Evolutionary conservation across 2,113 vertebrate genomes (phyloP), one percentile per base, ranked within the genome.

Genomic region (Aepyceros melampus): DNA sequence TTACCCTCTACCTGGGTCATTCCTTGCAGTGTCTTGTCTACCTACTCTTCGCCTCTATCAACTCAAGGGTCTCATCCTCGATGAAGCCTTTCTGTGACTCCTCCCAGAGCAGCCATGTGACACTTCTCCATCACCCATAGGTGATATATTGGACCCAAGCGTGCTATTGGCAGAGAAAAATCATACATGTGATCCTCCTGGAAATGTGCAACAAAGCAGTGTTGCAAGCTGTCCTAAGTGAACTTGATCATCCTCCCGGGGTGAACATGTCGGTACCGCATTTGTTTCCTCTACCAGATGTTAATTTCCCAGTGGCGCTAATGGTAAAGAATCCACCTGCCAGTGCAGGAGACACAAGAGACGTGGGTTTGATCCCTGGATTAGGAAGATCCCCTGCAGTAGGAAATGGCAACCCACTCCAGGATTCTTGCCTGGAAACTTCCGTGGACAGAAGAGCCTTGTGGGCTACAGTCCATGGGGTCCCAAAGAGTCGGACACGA

Each of bases 171-270:
- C 43, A 45, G 7, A 33, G 55, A 56, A 88, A 85, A 82, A 29
- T 27, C 53, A 33, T 4, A 15, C 2, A 17, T 1, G 0, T 7
- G 11, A 14, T 31, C 15, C 17, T 67, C 12, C 16, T 36, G n/a
- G 85, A 33, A 8, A 25, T 51, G 7, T 23, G 31, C 16, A 5
- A 2, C 0, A 49, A 23, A n/a, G 16, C 19, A 53, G 55, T 8
- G 15, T 49, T 1, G 17, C 33, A 82, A 3, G 1, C 7, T 3
- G 2, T 29, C n/a, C 19, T 12, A 11, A 23, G 43, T 67, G 51
- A 60, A 14, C 21, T 43, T 7, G 6, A 19, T 49, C 27, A 36
- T 12, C 81, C 15, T 88, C 23, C 67, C 5, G 33, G 12, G 19
- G 15, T 29, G 53, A 87, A 27, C 36, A 67, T 1, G 25, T 53